Evolutionary conservation across 2,888 invertebrate genomes (phyloP), one percentile per base, ranked within the genome.

Genomic region (Aromia moschata): DNA sequence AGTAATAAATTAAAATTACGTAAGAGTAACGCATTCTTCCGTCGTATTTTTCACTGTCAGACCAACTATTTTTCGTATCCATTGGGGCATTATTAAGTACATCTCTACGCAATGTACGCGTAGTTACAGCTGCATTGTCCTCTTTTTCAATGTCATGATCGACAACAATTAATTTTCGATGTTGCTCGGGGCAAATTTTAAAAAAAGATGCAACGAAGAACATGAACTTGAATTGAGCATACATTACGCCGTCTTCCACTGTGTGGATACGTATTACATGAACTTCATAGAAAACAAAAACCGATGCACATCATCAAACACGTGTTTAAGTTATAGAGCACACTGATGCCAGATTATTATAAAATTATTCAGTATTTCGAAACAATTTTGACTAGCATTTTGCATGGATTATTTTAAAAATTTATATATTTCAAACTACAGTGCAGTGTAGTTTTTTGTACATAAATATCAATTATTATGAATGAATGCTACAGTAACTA

Each of bases 191-290:
- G 44, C 44, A 25, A 43, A 53, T 46, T 30, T 17, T 30, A 25
- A 40, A 33, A 30, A 52, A 43, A 58, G 58, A 52, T 52, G 46
- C 18, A 38, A 52, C 40, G 45, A 31, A 37, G 57, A 36, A 25
- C 40, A 36, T 20, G 52, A 58, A 58, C 58, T 57, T 58, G 52
- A 58, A 57, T 33, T 20, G 14, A 43, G 30, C 56, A 18, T 20
- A 43, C 37, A 17, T 46, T 36, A 46, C 43, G 30, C 14, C 11
- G 4, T 25, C 25, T 9, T 25, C 25, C n/a, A n/a, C n/a, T n/a
- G n/a, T n/a, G n/a, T n/a, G n/a, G n/a, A n/a, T n/a, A n/a, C n/a
- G n/a, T n/a, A n/a, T n/a, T n/a, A n/a, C n/a, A n/a, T n/a, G n/a
- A n/a, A n/a, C n/a, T n/a, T n/a, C n/a, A n/a, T n/a, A n/a, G n/a